phyloP scores from a whole-genome alignment of 2,888 invertebrate species.

The Lycophotia porphyrea region DNA sequence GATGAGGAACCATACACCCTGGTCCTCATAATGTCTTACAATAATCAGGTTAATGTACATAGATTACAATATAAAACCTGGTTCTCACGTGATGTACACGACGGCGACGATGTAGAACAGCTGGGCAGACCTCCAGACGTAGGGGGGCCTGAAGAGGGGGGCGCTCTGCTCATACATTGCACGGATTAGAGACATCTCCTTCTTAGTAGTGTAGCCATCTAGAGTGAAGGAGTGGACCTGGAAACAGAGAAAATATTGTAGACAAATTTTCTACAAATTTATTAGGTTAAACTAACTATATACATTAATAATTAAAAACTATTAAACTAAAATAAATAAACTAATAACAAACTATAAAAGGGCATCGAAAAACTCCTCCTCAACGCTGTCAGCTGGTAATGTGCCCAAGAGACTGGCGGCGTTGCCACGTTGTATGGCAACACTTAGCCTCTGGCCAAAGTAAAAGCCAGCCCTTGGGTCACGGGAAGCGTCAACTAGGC shows the following conservation, averaged over 20 bases:
- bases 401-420: too few relatives aligned
- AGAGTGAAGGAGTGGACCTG: slow-evolving; percentile 78
- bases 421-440: too few relatives aligned
- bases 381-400: too few relatives aligned
- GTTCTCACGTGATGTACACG: slow-evolving; percentile 86
- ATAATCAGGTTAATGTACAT: slow-evolving; percentile 37
- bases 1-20: neutral
- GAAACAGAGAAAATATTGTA: slow-evolving; percentile 45
- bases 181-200: slow-evolving; percentile 73
- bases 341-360: too few relatives aligned
- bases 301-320: too few relatives aligned
- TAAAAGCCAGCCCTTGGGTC: too few relatives aligned
- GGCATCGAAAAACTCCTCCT: too few relatives aligned
- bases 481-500: too few relatives aligned
- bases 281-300: too few relatives aligned
- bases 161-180: slow-evolving; percentile 84
- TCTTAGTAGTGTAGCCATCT: slow-evolving; percentile 72
- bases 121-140: slow-evolving; percentile 80
- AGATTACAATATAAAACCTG: slow-evolving; percentile 70
- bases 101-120: slow-evolving; percentile 84
- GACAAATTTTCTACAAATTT: too few relatives aligned
- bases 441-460: too few relatives aligned
- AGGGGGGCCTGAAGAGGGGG: slow-evolving; percentile 82
- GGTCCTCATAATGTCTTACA: neutral
- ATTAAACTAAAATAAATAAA: too few relatives aligned